phyloP scores from a whole-genome alignment of 2,113 vertebrate genomes.

The Glaucomys volans region DNA sequence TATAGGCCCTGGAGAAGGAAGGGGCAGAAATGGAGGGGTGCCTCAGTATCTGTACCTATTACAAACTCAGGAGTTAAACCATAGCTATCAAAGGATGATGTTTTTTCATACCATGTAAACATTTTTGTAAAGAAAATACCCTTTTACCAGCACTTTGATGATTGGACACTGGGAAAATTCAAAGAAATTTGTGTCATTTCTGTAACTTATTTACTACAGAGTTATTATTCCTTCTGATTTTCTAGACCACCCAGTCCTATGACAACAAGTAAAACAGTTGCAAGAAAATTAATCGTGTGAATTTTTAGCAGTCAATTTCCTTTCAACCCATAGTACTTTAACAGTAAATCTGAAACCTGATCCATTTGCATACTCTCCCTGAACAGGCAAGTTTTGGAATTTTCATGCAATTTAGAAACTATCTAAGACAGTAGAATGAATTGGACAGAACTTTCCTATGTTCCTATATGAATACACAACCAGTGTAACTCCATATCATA shows the following conservation, averaged over 20 bases:
- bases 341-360: background rate
- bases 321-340: background rate
- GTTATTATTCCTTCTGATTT: background rate
- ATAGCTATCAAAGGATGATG: background rate
- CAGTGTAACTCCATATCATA: too few relatives aligned
- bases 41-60: background rate
- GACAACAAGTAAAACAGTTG: background rate
- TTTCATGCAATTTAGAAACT: background rate
- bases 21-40: background rate
- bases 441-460: too few relatives aligned
- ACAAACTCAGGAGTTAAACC: background rate
- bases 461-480: too few relatives aligned
- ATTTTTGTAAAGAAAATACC: background rate
- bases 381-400: background rate
- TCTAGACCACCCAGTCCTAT: background rate
- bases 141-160: background rate
- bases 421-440: too few relatives aligned
- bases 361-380: background rate
- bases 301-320: background rate
- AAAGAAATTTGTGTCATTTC: background rate
- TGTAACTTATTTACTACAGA: conserved; percentile 1
- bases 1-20: background rate
- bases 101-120: background rate
- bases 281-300: background rate
- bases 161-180: background rate